Base-by-base conservation (phyloP, 92 coral and sea anemone species). In the Metridium senile region DNA sequence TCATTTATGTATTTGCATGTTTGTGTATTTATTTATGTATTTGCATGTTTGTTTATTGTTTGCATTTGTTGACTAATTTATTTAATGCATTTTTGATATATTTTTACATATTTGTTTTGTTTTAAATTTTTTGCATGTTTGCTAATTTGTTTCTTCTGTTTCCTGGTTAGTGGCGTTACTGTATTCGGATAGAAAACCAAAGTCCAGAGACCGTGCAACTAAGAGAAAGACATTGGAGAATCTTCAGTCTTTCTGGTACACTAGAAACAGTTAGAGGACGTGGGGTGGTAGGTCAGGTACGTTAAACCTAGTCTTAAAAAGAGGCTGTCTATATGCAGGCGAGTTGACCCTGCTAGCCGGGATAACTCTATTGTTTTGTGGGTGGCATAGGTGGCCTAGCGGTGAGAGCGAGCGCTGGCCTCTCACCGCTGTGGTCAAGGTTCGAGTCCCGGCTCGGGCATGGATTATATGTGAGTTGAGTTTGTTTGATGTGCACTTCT, bases 241-340 rank as follows among this genome's bases (percentile, higher is more conserved):
- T 95, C 73, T 95, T 95, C 69, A 95, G 99, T 66, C 81, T 95
- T 61, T 92, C 99, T 57, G 99, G 99, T 16, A 95, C 99, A 49
- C 78, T 95, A 62, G 99, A 95, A 77, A 95, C 99, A 13, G 97
- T 95, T 23, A 73, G 99, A 69, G 99, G 99, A 30, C 79, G 97
- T 66, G 99, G 99, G 26, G 99, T 95, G 25, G 99, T 93, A 58
- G 99, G 99, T 11, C 99, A 95, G 99, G 98, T 94, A 47, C 25
- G 84, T 53, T 1, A 1, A 23, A 19, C n/a, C 17, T 54, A 54
- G 2, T n/a, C n/a, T n/a, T n/a, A n/a, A n/a, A n/a, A n/a, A n/a
- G n/a, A n/a, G n/a, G n/a, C n/a, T n/a, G n/a, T n/a, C n/a, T n/a
- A n/a, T n/a, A n/a, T n/a, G n/a, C n/a, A n/a, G n/a, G n/a, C n/a